phyloP scores from a whole-genome alignment of 2,888 invertebrate genomes.

The Arenicola marina region DNA sequence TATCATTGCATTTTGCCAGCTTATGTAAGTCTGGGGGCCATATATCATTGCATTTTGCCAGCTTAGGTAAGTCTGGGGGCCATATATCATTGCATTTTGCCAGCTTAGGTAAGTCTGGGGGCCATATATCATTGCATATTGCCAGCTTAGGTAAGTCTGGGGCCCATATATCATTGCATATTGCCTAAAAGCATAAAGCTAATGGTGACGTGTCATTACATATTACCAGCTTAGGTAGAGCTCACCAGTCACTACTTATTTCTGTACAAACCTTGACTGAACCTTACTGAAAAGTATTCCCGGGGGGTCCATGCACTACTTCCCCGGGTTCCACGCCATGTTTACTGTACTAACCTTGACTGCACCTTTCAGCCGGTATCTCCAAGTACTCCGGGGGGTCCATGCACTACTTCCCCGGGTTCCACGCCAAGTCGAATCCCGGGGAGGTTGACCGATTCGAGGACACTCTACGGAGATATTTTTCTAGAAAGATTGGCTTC shows the following conservation, averaged over 20 bases:
- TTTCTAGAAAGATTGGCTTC: conserved; percentile 96
- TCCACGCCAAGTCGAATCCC: conserved; percentile 75
- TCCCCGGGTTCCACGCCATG: conserved; percentile 79
- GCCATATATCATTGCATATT: conserved; percentile 28
- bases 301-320: conserved; percentile 89
- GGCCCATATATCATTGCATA: no score
- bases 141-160: no score
- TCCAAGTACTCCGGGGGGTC: conserved; percentile 94
- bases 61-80: conserved; percentile 76
- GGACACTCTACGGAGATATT: conserved; percentile 80
- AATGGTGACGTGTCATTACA: no score
- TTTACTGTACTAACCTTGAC: no score
- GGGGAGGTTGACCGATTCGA: conserved; percentile 76
- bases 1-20: no score
- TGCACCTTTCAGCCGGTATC: conserved; percentile 72
- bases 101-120: no score
- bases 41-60: conserved; percentile 72
- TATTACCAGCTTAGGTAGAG: no score
- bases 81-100: no score
- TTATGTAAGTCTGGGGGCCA: no score
- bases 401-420: conserved; percentile 84
- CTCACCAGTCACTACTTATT: no score
- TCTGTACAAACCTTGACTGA: no score
- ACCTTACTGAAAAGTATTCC: conserved; percentile 77
- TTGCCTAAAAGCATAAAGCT: no score